Evolutionary conservation across 1,140 invertebrate genomes (phyloP).

Genomic region (Thaumatotibia leucotreta): DNA sequence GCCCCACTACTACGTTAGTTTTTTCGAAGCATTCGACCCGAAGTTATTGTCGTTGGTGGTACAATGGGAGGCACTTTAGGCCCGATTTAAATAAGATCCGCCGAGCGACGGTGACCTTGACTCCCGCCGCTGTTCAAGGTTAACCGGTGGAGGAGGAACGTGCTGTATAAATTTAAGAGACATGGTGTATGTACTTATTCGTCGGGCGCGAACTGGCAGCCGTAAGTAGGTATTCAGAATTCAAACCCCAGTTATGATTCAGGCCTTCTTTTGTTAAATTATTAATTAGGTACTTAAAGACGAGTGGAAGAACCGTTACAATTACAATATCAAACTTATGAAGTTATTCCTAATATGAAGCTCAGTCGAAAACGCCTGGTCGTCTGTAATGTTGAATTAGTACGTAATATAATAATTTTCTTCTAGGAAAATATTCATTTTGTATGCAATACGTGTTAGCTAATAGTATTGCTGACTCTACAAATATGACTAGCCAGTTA

Average conservation of each 20-base stretch:
- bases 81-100: constrained; percentile 31
- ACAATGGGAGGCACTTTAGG: constrained; percentile 52
- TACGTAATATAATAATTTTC: too few species aligned
- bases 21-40: constrained; percentile 54
- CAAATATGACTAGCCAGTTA: too few species aligned
- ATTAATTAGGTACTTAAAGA: too few species aligned
- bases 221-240: not conserved
- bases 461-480: too few species aligned
- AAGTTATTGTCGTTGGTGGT: constrained; percentile 46
- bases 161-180: constrained; percentile 4
- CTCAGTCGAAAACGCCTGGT: too few species aligned
- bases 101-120: constrained; percentile 42
- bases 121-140: constrained; percentile 44
- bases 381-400: too few species aligned
- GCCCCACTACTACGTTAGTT: constrained; percentile 38
- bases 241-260: not conserved
- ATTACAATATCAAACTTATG: too few species aligned
- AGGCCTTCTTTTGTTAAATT: not conserved
- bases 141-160: constrained; percentile 22
- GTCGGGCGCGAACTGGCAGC: not conserved
- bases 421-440: too few species aligned
- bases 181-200: not conserved
- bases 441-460: too few species aligned
- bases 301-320: too few species aligned
- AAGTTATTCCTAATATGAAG: too few species aligned